Evolutionary conservation across 2,797 vertebrate genomes (phyloP), one percentile per base, ranked within the genome.

Genomic region (Lepus oiostolus): DNA sequence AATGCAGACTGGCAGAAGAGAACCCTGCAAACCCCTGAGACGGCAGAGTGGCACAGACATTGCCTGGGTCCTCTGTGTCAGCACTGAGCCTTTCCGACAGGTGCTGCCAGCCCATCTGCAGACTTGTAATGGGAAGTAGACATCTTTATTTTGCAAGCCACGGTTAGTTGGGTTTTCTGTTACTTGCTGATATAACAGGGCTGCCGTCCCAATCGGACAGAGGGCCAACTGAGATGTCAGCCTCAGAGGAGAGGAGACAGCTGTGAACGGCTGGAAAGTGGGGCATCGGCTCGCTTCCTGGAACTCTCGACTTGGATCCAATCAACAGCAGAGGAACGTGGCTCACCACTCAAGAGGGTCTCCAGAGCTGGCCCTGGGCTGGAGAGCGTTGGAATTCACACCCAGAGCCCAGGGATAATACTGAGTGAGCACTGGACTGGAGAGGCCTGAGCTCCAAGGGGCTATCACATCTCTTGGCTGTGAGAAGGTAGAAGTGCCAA

Each of bases 1-100:
- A 74, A 82, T 70, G 54, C 83, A 76, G 84, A 83, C 13, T 72
- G 54, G 63, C 30, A 79, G 80, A 80, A 54, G 17, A 91, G 35
- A 82, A 94, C 4, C 1, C 13, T 76, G 86, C 8, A 52, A 62
- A 74, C 89, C 47, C 42, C 5, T 35, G 42, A 70, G 30, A n/a
- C 12, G 58, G 63, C 47, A 50, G 17, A 7, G 21, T 17, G 42
- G 52, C 32, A 47, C 4, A 2, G 28, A 32, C 38, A 70, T 58
- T 4, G 22, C 2, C 13, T 5, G 7, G 5, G 30, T 71, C 54
- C 28, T 80, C 50, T 21, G 9, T 5, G 65, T 63, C 8, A 62
- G 62, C 19, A 30, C 9, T 0, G 7, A 38, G 42, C 10, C 68
- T 85, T n/a, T 5, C 21, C 6, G 0, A 14, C 9, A 77, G 7